A percentile compares a stretch with the other conserved stretches of the same genome.
Conservation (phyloP, 1,140 invertebrate genomes). For the Anthonomus grandis region DNA sequence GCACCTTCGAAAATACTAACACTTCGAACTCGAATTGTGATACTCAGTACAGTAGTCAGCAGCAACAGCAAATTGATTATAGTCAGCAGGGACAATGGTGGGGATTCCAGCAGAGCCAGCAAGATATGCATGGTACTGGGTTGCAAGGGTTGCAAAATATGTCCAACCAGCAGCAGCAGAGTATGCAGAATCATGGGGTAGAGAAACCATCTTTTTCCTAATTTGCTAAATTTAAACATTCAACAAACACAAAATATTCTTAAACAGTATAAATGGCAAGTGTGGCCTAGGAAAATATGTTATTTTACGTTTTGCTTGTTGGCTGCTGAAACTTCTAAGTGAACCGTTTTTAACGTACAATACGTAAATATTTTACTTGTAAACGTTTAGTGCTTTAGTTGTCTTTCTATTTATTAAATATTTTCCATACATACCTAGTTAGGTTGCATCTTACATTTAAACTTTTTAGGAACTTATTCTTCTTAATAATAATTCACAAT, state of each 20-base stretch:
- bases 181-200: conserved; percentile 44
- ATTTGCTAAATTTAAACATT: background rate
- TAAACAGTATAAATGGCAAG: background rate
- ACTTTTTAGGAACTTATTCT: too few relatives aligned
- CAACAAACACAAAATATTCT: background rate
- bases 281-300: too few relatives aligned
- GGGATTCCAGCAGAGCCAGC: conserved; percentile 55
- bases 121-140: conserved; percentile 44
- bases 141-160: conserved; percentile 44
- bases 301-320: too few relatives aligned
- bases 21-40: conserved; percentile 9
- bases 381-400: too few relatives aligned
- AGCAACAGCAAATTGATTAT: conserved; percentile 4
- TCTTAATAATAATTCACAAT: too few relatives aligned
- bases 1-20: conserved; percentile 67
- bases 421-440: too few relatives aligned
- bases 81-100: conserved; percentile 51
- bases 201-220: conserved; percentile 11
- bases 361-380: too few relatives aligned
- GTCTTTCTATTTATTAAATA: too few relatives aligned
- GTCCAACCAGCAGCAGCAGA: conserved; percentile 40
- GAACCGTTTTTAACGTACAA: too few relatives aligned
- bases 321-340: too few relatives aligned
- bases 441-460: too few relatives aligned
- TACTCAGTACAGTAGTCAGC: background rate